phyloP scores from a whole-genome alignment of 2,888 invertebrate species.

The Philhelius pedissequus region DNA sequence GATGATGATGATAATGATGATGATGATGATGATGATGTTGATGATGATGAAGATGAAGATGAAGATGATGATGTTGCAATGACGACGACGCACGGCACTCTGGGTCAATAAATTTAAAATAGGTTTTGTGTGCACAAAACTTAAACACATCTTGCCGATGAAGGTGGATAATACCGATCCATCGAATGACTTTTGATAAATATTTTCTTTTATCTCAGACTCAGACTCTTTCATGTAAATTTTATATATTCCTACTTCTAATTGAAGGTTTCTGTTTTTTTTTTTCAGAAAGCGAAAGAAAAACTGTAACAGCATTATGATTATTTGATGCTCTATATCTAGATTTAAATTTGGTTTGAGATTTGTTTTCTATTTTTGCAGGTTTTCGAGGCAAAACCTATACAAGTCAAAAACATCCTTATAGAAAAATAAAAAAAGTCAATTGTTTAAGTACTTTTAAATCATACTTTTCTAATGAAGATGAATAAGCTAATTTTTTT shows the following conservation, averaged over 20 bases:
- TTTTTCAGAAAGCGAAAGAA: not conserved
- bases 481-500: too few species aligned
- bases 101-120: constrained; percentile 56
- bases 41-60: not conserved
- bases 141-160: not conserved
- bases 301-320: too few species aligned
- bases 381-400: too few species aligned
- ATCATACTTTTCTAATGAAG: too few species aligned
- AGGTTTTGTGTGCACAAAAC: constrained; percentile 49
- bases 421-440: too few species aligned
- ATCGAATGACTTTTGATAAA: not conserved
- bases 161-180: not conserved
- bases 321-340: too few species aligned
- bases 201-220: not conserved
- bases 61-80: constrained; percentile 1
- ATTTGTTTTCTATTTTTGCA: too few species aligned
- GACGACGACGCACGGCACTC: constrained; percentile 31
- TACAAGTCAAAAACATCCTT: too few species aligned
- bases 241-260: not conserved
- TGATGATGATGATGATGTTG: not conserved
- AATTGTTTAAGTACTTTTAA: too few species aligned
- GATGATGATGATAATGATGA: not conserved
- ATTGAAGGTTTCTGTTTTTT: not conserved
- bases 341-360: too few species aligned
- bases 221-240: not conserved